These are phyloP conservation scores for Microcebus lehilahytsara DNA, from an alignment of 2,113 vertebrate genomes.

Conservation along the genomic window DNA sequence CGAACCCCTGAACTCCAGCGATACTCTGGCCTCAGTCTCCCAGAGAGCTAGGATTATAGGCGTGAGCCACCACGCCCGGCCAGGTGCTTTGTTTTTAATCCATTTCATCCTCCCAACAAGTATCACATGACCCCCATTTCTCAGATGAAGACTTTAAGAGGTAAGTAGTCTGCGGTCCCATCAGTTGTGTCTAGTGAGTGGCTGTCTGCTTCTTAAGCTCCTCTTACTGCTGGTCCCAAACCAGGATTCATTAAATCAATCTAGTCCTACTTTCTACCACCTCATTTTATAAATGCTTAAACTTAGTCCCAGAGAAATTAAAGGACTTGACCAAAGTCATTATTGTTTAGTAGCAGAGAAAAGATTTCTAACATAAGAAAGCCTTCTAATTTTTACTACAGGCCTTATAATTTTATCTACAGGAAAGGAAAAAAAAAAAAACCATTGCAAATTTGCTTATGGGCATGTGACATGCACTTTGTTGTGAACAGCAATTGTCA, in stretches of 20 bases:
- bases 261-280: not conserved
- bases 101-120: not conserved
- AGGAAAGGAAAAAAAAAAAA: not conserved
- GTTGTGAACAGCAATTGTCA: not conserved
- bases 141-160: not conserved
- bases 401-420: not conserved
- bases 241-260: not conserved
- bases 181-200: not conserved
- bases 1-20: no score
- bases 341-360: not conserved
- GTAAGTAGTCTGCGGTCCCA: not conserved
- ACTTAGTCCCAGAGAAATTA: slow-evolving; percentile 5
- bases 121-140: not conserved
- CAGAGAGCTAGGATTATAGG: no score
- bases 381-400: not conserved
- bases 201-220: not conserved
- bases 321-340: not conserved
- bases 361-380: not conserved
- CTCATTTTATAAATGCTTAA: slow-evolving; percentile 40
- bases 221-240: not conserved
- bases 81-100: not conserved
- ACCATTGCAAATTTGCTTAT: not conserved
- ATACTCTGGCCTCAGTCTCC: no score
- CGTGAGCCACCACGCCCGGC: no score
- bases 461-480: not conserved